phyloP scores from a whole-genome alignment of 1,140 invertebrate genomes.

The Amphibalanus amphitrite region DNA sequence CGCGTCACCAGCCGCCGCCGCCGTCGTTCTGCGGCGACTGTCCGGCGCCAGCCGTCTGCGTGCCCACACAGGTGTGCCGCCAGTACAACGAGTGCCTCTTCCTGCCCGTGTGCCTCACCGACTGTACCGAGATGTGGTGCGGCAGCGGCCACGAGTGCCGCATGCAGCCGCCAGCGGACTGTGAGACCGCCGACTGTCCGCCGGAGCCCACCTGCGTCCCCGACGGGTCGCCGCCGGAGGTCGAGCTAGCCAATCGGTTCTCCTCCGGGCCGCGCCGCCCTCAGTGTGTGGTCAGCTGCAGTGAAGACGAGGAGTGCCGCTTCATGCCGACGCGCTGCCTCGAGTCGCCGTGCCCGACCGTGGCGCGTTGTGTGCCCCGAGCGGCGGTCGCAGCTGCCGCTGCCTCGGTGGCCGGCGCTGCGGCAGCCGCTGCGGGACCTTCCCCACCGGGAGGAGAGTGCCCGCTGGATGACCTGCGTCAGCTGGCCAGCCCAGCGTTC shows the following conservation, averaged over 20 bases:
- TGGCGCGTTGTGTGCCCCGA: too few species aligned
- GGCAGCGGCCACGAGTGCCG: neutral
- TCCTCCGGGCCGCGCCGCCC: too few species aligned
- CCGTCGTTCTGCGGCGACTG: neutral
- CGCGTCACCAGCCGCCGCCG: neutral
- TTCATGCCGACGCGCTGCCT: too few species aligned
- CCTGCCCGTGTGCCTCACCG: neutral
- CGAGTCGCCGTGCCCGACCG: too few species aligned
- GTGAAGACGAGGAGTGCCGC: too few species aligned
- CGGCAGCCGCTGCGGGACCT: neutral
- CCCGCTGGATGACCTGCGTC: neutral
- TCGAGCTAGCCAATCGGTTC: neutral
- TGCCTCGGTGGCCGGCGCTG: too few species aligned
- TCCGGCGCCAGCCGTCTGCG: neutral
- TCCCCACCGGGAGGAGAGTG: constrained; percentile 31
- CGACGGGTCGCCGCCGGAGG: too few species aligned
- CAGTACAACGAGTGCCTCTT: neutral
- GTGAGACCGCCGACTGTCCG: neutral
- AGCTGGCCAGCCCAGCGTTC: neutral
- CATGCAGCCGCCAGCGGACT: neutral
- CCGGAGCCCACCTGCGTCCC: neutral
- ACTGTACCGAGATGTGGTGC: neutral
- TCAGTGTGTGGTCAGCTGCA: too few species aligned
- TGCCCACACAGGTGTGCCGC: neutral
- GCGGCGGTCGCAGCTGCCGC: too few species aligned